phyloP scores from a whole-genome alignment of 2,797 vertebrate species.

The Molossus molossus region DNA sequence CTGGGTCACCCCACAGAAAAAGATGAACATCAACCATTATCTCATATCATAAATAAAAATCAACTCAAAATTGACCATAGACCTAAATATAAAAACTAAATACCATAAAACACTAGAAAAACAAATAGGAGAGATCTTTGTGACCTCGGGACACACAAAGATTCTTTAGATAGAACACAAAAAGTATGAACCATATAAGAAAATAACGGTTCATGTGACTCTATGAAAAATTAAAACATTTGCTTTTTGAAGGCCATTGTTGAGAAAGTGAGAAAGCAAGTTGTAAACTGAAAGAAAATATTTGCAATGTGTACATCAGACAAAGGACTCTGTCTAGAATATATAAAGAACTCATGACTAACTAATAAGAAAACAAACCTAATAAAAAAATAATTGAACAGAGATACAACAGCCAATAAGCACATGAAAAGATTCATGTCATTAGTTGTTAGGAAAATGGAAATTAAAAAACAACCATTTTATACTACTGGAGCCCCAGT shows the following conservation, averaged over 20 bases:
- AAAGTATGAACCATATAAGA: neutral
- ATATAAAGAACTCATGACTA: neutral
- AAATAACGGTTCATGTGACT: conserved; percentile 5
- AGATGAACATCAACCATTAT: neutral
- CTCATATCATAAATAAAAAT: conserved; percentile 1
- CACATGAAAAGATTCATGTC: neutral
- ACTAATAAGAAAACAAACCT: neutral
- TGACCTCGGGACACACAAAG: neutral
- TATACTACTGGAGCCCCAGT: neutral
- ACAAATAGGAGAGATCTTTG: conserved; percentile 28
- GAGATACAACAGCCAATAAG: neutral
- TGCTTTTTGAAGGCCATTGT: neutral
- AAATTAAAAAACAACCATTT: neutral
- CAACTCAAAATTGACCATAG: neutral
- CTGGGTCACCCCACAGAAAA: neutral
- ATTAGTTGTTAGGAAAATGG: neutral
- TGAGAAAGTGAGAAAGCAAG: neutral
- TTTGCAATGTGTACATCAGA: neutral
- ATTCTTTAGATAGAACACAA: neutral
- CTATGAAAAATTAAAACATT: neutral
- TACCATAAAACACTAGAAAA: neutral
- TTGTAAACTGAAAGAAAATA: neutral
- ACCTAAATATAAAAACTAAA: neutral
- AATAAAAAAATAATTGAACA: conserved; percentile 13
- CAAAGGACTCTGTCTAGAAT: neutral